A percentile compares a stretch with the other conserved stretches of the same genome.
Conservation (phyloP, 2,888 invertebrate genomes). For the Drosophila eohydei region DNA sequence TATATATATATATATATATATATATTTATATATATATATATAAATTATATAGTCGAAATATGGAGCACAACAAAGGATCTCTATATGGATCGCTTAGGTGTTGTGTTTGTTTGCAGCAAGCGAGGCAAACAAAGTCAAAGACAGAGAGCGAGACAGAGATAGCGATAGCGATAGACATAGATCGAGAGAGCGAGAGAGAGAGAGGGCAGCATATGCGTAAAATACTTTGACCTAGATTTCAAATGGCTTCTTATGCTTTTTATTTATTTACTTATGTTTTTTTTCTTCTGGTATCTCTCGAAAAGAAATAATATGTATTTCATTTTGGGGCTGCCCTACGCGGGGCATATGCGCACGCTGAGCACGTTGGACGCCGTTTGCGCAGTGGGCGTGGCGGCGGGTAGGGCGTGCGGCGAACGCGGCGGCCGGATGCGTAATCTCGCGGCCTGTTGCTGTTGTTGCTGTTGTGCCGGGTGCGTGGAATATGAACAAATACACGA, state of each 20-base stretch:
- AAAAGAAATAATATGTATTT: constrained; percentile 34
- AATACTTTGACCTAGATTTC: constrained; percentile 78
- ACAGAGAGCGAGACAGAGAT: neutral
- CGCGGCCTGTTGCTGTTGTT: constrained; percentile 24
- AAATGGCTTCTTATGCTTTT: constrained; percentile 53
- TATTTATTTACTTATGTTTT: constrained; percentile 39
- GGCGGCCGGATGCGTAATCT: constrained; percentile 4
- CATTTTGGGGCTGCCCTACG: constrained; percentile 32
- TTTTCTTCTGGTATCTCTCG: constrained; percentile 44
- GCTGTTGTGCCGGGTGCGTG: constrained; percentile 48
- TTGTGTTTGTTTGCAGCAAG: constrained; percentile 19
- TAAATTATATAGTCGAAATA: constrained; percentile 5
- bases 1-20: constrained; percentile 2
- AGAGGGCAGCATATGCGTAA: constrained; percentile 50
- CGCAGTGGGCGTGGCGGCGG: constrained; percentile 19
- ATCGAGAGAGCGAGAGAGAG: neutral
- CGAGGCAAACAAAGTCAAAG: constrained; percentile 18
- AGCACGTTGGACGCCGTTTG: neutral
- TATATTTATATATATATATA: neutral
- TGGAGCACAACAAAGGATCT: constrained; percentile 50
- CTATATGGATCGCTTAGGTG: constrained; percentile 32
- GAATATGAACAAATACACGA: constrained; percentile 45
- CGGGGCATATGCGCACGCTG: constrained; percentile 15
- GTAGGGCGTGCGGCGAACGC: constrained; percentile 36
- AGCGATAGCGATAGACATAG: neutral